Evolutionary conservation across 2,113 vertebrate genomes (phyloP).

Genomic region (Struthidea cinerea): DNA sequence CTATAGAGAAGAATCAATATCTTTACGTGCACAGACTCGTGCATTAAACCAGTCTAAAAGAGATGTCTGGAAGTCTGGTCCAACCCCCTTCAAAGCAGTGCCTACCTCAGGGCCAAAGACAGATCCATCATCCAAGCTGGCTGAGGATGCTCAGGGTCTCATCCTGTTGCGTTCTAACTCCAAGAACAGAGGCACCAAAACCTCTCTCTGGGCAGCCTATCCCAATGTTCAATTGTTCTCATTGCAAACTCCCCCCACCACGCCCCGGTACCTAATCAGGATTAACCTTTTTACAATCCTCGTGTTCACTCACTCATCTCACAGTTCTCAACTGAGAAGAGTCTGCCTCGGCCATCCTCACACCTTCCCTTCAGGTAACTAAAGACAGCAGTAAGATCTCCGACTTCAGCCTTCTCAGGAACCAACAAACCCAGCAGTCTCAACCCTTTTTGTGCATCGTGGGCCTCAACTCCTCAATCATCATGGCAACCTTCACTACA

Average conservation of each 20-base stretch:
- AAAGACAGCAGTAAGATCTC: background rate
- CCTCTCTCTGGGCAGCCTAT: background rate
- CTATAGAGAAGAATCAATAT: background rate
- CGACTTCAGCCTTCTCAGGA: background rate
- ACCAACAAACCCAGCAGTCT: background rate
- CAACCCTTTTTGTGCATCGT: background rate
- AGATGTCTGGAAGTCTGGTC: background rate
- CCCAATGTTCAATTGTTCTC: background rate
- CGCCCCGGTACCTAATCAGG: background rate
- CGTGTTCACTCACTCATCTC: background rate
- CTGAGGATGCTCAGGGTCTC: background rate
- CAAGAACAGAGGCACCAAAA: background rate
- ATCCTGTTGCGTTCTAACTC: background rate
- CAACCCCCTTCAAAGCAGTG: background rate
- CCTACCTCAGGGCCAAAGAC: background rate
- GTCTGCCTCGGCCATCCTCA: background rate
- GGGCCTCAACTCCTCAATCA: background rate
- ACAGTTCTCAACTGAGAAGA: background rate
- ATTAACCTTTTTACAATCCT: background rate
- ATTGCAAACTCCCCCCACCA: fast-evolving
- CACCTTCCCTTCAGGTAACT: background rate
- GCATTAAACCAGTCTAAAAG: background rate
- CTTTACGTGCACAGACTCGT: fast-evolving
- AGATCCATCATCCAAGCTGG: background rate
- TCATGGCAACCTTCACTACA: background rate